These are phyloP conservation scores for Megaceryle maxima DNA, from an alignment of 2,113 vertebrate species.

Conservation along the genomic window DNA sequence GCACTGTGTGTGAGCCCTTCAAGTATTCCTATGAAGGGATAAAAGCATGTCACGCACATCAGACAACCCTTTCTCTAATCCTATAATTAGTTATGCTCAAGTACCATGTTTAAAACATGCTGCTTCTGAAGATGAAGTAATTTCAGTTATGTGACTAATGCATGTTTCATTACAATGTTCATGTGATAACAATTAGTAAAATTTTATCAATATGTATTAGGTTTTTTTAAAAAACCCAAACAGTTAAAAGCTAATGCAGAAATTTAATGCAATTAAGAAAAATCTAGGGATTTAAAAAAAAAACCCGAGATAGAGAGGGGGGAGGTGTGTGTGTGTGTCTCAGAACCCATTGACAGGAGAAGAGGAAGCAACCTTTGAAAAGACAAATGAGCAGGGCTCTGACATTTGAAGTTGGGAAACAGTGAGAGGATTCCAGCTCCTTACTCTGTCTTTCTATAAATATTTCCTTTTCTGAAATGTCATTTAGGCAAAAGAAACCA, in stretches of 20 bases:
- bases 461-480: neutral
- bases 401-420: neutral
- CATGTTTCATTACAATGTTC: neutral
- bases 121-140: neutral
- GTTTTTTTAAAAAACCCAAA: neutral
- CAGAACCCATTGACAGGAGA: neutral
- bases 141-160: neutral
- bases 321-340: rapidly evolving
- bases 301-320: rapidly evolving
- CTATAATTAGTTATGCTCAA: neutral
- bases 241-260: neutral
- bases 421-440: neutral
- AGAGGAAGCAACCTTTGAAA: neutral
- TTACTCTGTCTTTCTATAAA: neutral
- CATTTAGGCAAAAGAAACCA: neutral
- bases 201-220: neutral
- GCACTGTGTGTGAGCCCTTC: neutral
- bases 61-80: neutral
- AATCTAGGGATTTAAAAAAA: neutral
- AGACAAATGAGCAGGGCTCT: neutral
- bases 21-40: neutral
- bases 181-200: neutral
- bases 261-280: neutral
- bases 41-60: rapidly evolving
- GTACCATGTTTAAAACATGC: neutral